A percentile compares a stretch with the other conserved stretches of the same genome.
These are phyloP conservation scores for Narcine bancroftii DNA, from an alignment of 2,113 vertebrate genomes.

Conservation along the genomic window DNA sequence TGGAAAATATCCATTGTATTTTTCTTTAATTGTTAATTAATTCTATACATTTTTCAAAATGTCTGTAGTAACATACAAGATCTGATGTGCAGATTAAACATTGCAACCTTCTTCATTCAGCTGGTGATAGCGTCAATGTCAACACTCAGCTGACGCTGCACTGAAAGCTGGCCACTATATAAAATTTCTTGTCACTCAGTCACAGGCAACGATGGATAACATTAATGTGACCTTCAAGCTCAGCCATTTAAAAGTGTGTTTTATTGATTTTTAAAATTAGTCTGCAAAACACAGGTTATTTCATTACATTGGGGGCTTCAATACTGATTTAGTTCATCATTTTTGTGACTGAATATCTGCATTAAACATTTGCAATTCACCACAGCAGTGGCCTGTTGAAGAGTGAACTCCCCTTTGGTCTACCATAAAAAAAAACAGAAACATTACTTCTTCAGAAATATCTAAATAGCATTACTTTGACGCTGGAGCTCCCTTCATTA, in stretches of 20 bases:
- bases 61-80: background rate
- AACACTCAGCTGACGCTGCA: background rate
- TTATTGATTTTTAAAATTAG: background rate
- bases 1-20: background rate
- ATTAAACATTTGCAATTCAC: background rate
- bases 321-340: background rate
- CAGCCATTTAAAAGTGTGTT: background rate
- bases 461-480: background rate
- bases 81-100: background rate
- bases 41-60: too few species aligned
- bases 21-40: too few species aligned
- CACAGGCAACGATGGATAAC: background rate
- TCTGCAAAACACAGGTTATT: too few species aligned
- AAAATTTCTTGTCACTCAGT: background rate
- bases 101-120: background rate
- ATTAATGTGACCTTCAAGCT: background rate
- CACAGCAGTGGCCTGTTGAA: background rate
- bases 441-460: background rate
- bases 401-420: background rate
- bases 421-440: background rate
- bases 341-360: background rate
- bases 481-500: background rate
- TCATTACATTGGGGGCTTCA: background rate
- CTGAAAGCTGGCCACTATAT: background rate
- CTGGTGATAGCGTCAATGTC: background rate